Evolutionary conservation across 2,888 invertebrate genomes (phyloP), one percentile per base, ranked within the genome.

Genomic region (Buathra laborator): DNA sequence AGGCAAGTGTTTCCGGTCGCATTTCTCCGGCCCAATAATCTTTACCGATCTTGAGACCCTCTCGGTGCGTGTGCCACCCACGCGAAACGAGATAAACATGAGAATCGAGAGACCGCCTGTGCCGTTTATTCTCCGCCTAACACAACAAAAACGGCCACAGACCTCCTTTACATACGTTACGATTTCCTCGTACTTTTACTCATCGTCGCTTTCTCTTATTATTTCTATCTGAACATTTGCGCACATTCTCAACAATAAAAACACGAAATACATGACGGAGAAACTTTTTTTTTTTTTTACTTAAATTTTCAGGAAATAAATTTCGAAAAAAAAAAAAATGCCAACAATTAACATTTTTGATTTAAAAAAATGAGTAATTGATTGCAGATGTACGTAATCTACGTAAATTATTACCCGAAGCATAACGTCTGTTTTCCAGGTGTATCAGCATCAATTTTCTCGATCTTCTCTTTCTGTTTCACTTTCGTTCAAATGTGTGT

Each of bases 41-140:
- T 80, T 74, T 64, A 75, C 74, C 37, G 74, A 83, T 83, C 79
- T 70, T 14, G 44, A 74, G 5, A 16, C 16, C 43, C 12, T 29
- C 62, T 75, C 77, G 74, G 51, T 74, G 83, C 83, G 83, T 83
- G 79, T 44, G 79, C 83, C 83, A 79, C 83, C 83, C 83, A 83
- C 83, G 79, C 79, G 79, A 75, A 62, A 16, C 64, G 75, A 75
- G 83, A 83, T 79, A 79, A 83, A 68, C 74, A 46, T 46, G 70
- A 68, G 48, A 43, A 29, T 68, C 24, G 44, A 64, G 59, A 68
- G 44, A 71, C 62, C 68, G 72, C 77, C 62, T 62, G 59, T 74
- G 48, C 68, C 78, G 67, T 68, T 56, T 56, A 62, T 82, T 51
- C 77, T 29, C 64, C 10, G 59, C 59, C 62, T 62, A 68, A 75